A percentile compares a stretch with the other conserved stretches of the same genome.
These are phyloP conservation scores for Danio aesculapii DNA, from an alignment of 2,797 vertebrate genomes.

Conservation along the genomic window DNA sequence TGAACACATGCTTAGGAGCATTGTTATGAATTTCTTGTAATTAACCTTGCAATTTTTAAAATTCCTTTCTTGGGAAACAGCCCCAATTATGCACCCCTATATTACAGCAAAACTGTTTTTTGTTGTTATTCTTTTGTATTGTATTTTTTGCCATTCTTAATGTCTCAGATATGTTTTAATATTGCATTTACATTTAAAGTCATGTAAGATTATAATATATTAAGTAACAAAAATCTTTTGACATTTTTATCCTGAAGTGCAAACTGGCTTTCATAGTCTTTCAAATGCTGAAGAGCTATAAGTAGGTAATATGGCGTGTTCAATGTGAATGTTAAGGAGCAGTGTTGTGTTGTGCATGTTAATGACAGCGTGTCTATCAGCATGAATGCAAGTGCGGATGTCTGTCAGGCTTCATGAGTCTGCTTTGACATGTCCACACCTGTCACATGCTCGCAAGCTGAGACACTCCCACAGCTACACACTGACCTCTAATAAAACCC, in stretches of 20 bases:
- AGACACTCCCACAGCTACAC: conserved; percentile 48
- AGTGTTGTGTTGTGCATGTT: background rate
- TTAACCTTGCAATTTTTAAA: no score
- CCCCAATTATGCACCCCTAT: background rate
- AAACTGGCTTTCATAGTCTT: background rate
- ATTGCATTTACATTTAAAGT: background rate
- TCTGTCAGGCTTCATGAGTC: conserved; percentile 10
- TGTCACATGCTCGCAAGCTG: conserved; percentile 1
- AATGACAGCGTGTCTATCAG: conserved; percentile 21
- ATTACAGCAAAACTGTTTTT: background rate
- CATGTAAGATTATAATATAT: background rate
- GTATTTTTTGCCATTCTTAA: background rate
- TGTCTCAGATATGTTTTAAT: background rate
- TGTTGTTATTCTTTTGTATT: no score
- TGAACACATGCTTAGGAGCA: no score
- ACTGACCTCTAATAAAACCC: conserved; percentile 23
- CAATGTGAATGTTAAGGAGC: conserved; percentile 19
- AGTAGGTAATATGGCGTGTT: conserved; percentile 20
- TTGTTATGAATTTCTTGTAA: no score
- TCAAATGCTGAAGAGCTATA: conserved; percentile 5
- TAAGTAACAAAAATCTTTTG: background rate
- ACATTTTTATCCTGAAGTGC: background rate
- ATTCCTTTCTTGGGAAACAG: background rate
- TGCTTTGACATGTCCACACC: conserved; percentile 21
- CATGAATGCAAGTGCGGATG: conserved; percentile 9